These are phyloP conservation scores for Lepidostoma basale DNA, from an alignment of 1,140 invertebrate species.

Conservation along the genomic window DNA sequence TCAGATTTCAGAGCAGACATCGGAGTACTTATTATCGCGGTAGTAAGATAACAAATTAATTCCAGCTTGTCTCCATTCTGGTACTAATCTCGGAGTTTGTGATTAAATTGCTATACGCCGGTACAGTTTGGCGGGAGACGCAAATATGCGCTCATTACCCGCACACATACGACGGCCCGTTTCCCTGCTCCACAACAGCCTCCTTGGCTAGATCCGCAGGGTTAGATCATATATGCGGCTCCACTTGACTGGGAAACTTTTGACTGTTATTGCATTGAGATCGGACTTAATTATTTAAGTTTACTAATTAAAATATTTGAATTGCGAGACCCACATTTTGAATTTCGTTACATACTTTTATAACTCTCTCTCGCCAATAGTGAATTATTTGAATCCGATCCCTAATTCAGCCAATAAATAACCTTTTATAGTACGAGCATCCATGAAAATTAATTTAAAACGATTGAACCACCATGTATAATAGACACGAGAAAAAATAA, in stretches of 20 bases:
- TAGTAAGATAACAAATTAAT: constrained; percentile 30
- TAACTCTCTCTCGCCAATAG: no score
- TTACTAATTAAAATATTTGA: no score
- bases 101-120: constrained; percentile 27
- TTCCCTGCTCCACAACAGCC: constrained; percentile 1
- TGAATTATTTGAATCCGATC: no score
- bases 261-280: not conserved
- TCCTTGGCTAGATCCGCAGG: not conserved
- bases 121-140: constrained; percentile 15
- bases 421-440: no score
- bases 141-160: constrained; percentile 31
- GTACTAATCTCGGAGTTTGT: constrained; percentile 23
- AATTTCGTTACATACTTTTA: no score
- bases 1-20: no score
- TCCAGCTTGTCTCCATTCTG: constrained; percentile 22
- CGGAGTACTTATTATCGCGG: constrained; percentile 18
- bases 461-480: no score
- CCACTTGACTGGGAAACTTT: not conserved
- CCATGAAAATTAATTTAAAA: no score
- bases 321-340: no score
- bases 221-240: not conserved
- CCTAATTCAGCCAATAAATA: no score
- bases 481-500: no score
- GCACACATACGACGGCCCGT: not conserved
- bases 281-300: no score